Percentiles rank a stretch among this genome's conserved stretches.
These are phyloP conservation scores for Ibidorhyncha struthersii DNA, from an alignment of 2,113 vertebrate species.

Conservation along the genomic window DNA sequence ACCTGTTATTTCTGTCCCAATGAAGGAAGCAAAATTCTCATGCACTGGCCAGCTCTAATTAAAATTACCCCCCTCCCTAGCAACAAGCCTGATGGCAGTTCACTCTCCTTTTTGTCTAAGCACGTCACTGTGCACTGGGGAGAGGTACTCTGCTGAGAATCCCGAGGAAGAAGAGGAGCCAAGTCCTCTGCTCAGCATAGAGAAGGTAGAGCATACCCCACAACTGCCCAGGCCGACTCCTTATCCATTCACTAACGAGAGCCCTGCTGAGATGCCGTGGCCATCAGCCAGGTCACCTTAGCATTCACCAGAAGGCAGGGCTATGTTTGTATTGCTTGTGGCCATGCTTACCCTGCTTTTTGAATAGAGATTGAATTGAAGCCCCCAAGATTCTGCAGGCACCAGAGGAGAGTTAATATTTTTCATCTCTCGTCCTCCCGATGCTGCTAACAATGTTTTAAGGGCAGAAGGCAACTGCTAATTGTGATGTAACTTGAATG, in stretches of 20 bases:
- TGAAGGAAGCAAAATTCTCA: neutral
- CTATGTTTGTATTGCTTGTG: neutral
- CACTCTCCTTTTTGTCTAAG: neutral
- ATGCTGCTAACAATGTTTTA: neutral
- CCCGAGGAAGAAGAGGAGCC: neutral
- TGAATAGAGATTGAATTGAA: neutral
- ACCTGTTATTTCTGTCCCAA: neutral
- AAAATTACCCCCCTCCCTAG: neutral
- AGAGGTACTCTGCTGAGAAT: neutral
- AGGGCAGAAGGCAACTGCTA: conserved; percentile 40
- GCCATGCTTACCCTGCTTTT: neutral
- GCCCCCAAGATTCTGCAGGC: neutral
- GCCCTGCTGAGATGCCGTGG: accelerated
- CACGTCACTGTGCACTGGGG: accelerated
- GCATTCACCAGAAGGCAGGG: neutral
- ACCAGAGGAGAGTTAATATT: neutral
- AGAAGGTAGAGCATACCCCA: neutral
- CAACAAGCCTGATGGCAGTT: neutral
- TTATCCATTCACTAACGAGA: neutral
- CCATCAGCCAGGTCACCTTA: neutral
- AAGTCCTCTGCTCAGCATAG: neutral
- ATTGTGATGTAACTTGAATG: conserved; percentile 60
- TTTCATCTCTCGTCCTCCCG: neutral
- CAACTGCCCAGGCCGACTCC: neutral
- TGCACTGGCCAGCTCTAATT: neutral